A percentile compares a stretch with the other conserved stretches of the same genome.
phyloP scores from a whole-genome alignment of 2,113 vertebrate species.

The Cygnus atratus region DNA sequence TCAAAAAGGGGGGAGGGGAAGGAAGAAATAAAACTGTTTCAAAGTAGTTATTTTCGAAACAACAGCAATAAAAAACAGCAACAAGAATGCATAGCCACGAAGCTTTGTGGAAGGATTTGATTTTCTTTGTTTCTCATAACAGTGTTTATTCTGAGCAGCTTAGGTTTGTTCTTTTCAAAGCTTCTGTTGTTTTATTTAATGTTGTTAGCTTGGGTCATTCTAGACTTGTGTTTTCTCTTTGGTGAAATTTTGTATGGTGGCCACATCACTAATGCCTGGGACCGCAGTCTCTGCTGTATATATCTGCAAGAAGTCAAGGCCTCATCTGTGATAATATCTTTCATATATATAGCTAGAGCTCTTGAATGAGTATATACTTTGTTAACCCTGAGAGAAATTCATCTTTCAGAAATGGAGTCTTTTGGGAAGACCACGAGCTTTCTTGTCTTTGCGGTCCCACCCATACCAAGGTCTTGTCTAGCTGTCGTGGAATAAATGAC shows the following conservation, averaged over 20 bases:
- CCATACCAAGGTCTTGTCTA: not conserved
- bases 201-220: not conserved
- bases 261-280: conserved; percentile 82
- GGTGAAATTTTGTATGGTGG: conserved; percentile 85
- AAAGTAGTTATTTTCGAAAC: not conserved
- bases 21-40: not conserved
- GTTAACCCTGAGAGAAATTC: not conserved
- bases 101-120: not conserved
- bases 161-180: not conserved
- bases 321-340: conserved; percentile 76
- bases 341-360: not conserved
- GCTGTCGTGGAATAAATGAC: not conserved
- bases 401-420: not conserved
- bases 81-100: not conserved
- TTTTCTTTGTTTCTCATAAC: not conserved
- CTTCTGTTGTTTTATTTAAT: not conserved
- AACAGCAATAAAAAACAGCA: not conserved
- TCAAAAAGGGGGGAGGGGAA: not conserved
- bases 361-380: not conserved
- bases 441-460: accelerated
- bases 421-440: not conserved
- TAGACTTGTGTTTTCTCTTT: conserved; percentile 82
- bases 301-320: conserved; percentile 84
- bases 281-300: conserved; percentile 76
- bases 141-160: not conserved